phyloP scores from a whole-genome alignment of 1,140 invertebrate genomes.

The Mercenaria mercenaria region DNA sequence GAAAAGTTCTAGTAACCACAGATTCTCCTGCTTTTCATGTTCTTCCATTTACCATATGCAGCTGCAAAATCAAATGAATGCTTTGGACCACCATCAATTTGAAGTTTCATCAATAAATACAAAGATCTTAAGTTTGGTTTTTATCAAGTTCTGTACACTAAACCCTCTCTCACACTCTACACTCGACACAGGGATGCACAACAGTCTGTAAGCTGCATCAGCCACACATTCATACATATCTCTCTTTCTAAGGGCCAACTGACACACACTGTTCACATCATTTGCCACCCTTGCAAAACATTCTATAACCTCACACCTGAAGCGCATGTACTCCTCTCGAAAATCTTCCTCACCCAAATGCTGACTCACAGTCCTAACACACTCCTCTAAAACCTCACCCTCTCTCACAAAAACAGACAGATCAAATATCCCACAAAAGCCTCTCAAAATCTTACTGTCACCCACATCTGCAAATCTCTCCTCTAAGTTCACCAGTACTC shows the following conservation, averaged over 20 bases:
- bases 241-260: background rate
- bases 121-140: slow-evolving; percentile 20
- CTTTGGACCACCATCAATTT: slow-evolving; percentile 3
- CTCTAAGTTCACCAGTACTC: background rate
- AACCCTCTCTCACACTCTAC: slow-evolving; percentile 22
- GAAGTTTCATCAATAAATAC: background rate
- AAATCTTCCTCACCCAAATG: background rate
- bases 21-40: slow-evolving; percentile 6
- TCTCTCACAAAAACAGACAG: background rate
- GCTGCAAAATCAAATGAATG: background rate
- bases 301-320: background rate
- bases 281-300: background rate
- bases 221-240: background rate
- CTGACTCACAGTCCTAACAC: background rate
- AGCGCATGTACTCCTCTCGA: background rate
- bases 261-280: slow-evolving; percentile 5
- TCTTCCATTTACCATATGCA: slow-evolving; percentile 14
- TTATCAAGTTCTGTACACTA: slow-evolving; percentile 24
- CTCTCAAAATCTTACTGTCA: background rate
- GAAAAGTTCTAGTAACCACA: background rate
- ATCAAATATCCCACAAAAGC: background rate
- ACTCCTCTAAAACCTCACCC: background rate
- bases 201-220: background rate
- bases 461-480: background rate
- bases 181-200: background rate